Evolutionary conservation across 2,888 invertebrate species (phyloP), one percentile per base, ranked within the genome.

Genomic region (Sminthurides aquaticus): DNA sequence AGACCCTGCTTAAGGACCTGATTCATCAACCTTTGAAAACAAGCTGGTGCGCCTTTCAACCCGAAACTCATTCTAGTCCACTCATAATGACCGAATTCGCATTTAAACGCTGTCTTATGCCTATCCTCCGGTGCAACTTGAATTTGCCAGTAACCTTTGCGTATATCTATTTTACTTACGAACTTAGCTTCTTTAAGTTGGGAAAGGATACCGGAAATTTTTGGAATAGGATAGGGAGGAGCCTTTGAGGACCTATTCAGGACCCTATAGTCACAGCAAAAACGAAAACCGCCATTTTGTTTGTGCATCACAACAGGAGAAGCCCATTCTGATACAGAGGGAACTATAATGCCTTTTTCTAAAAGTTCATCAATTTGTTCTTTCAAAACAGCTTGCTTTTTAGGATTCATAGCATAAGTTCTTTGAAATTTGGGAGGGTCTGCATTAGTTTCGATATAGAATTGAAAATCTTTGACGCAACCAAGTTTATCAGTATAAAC

Each of bases 61-160:
- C 65, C 67, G 57, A 67, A 67, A 18, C 56, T 54, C 49, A 67
- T 29, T 22, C 60, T 48, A 2, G 65, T 60, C 48, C 76, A 77
- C 34, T 75, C 72, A 60, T 72, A 77, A 2, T 68, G 69, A 0
- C 74, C 73, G 1, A 75, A 74, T 43, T 73, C 69, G 0, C 76
- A 75, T 0, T 76, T 73, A 57, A 76, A 76, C 0, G 76, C 76
- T 0, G 77, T 76, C 18, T 67, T 71, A 0, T 71, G 67, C 2
- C 64, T 52, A 1, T 59, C 63, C 2, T 67, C 69, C 68, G 77
- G 66, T 1, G 74, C 75, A 1, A 77, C 64, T 34, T 15, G 5
- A 11, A 34, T 11, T 43, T 77, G 76, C 76, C 77, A 77, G 54
- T 76, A 78, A 2, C 76, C 75, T 57, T 71, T 71, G 28, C 72